Conservation (phyloP, 1,140 invertebrate species). For the Drosophila pruinosa region DNA sequence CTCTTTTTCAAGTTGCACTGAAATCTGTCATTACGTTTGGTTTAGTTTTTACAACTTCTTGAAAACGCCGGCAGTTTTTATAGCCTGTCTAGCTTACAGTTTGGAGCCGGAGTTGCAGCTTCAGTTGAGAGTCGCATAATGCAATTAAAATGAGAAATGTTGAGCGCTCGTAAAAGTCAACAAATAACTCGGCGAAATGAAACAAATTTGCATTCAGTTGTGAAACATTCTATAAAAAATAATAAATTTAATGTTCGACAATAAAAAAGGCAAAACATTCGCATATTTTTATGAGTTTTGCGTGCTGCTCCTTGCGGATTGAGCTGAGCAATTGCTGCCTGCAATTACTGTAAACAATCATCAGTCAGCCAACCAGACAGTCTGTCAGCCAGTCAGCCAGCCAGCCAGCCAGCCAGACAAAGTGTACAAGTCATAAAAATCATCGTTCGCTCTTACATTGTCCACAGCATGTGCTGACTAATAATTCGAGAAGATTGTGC, state of each 20-base stretch:
- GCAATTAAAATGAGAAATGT: slow-evolving; percentile 66
- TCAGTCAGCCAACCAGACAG: slow-evolving; percentile 53
- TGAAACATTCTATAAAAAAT: slow-evolving; percentile 81
- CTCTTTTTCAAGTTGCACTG: slow-evolving; percentile 16
- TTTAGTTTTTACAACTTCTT: slow-evolving; percentile 70
- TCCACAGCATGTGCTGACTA: slow-evolving; percentile 29
- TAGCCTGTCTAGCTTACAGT: slow-evolving; percentile 30
- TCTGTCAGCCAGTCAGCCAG: slow-evolving; percentile 51
- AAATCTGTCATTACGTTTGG: slow-evolving; percentile 69
- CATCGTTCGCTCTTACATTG: slow-evolving; percentile 10
- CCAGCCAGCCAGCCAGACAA: slow-evolving; percentile 48
- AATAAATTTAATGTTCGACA: slow-evolving; percentile 79
- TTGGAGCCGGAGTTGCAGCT: background rate
- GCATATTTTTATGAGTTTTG: slow-evolving; percentile 78
- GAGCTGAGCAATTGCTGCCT: slow-evolving; percentile 64
- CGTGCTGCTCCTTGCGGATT: slow-evolving; percentile 40
- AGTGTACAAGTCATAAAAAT: slow-evolving; percentile 52
- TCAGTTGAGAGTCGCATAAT: slow-evolving; percentile 13
- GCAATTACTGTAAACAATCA: slow-evolving; percentile 77
- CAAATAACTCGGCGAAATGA: slow-evolving; percentile 2
- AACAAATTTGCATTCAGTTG: slow-evolving; percentile 77
- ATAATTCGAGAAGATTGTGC: slow-evolving; percentile 17
- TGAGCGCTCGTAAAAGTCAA: slow-evolving; percentile 51
- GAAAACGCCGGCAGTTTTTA: slow-evolving; percentile 56
- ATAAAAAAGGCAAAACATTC: slow-evolving; percentile 63